Percentiles rank a stretch among this genome's conserved stretches.
Conservation (phyloP, 2,797 vertebrate species). For the Propithecus deckenii region DNA sequence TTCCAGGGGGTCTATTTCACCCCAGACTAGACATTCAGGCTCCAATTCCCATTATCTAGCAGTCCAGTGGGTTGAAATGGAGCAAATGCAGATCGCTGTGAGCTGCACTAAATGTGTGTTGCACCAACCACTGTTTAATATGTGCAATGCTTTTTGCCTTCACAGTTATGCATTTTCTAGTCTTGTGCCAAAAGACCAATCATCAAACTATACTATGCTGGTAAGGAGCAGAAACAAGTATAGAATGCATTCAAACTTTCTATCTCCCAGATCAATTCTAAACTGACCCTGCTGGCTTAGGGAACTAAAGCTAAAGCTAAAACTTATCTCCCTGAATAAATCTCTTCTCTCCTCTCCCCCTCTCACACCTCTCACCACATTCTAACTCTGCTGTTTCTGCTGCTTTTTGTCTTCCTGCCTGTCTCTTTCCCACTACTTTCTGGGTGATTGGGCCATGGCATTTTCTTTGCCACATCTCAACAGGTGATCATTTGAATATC, state of each 20-base stretch:
- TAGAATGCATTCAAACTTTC: slow-evolving; percentile 70
- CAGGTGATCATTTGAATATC: slow-evolving; percentile 14
- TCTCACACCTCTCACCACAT: slow-evolving; percentile 15
- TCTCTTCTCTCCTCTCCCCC: neutral
- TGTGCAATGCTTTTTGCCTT: slow-evolving; percentile 69
- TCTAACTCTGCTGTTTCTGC: neutral
- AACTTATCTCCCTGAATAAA: slow-evolving; percentile 59
- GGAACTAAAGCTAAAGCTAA: slow-evolving; percentile 58
- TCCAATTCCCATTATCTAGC: slow-evolving; percentile 60
- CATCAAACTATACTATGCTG: slow-evolving; percentile 71
- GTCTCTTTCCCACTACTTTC: neutral
- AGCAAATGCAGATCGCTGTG: slow-evolving; percentile 72
- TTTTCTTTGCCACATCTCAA: neutral
- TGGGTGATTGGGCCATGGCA: neutral
- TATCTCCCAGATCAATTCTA: slow-evolving; percentile 73
- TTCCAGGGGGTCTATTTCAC: slow-evolving; percentile 11
- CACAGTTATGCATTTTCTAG: slow-evolving; percentile 69
- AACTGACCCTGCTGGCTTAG: slow-evolving; percentile 80
- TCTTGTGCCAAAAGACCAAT: slow-evolving; percentile 77
- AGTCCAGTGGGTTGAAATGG: slow-evolving; percentile 70
- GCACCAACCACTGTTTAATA: slow-evolving; percentile 72
- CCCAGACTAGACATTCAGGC: slow-evolving; percentile 60
- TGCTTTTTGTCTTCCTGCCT: neutral
- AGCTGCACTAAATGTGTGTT: slow-evolving; percentile 45
- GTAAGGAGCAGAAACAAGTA: slow-evolving; percentile 56